Conservation (phyloP, 2,797 vertebrate genomes). For the Lemur catta region DNA sequence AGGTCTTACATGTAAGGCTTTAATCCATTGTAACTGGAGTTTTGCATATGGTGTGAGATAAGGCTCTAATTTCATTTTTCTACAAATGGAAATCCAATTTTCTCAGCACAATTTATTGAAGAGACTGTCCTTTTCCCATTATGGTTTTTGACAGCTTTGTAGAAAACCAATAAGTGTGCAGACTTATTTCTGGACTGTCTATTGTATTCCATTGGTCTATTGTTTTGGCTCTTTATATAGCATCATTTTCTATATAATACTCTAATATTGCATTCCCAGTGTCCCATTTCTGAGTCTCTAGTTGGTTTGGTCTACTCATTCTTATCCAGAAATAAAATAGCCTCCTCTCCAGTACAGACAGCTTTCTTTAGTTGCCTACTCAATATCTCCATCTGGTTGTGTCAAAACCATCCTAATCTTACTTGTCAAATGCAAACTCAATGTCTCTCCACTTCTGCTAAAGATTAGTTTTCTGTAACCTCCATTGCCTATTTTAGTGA, state of each 20-base stretch:
- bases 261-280: not conserved
- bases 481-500: not conserved
- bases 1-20: not conserved
- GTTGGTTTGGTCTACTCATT: not conserved
- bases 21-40: not conserved
- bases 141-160: not conserved
- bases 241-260: not conserved
- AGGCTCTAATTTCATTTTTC: not conserved
- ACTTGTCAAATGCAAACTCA: not conserved
- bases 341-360: not conserved
- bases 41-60: not conserved
- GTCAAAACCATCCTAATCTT: not conserved
- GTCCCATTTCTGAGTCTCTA: not conserved
- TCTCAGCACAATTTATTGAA: not conserved
- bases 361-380: not conserved
- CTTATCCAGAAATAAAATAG: not conserved
- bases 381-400: not conserved
- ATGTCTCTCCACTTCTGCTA: not conserved
- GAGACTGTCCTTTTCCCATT: not conserved
- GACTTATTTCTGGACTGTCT: not conserved
- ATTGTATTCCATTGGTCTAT: not conserved
- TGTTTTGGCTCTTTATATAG: not conserved
- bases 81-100: not conserved
- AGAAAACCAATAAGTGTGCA: not conserved
- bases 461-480: not conserved